phyloP scores from a whole-genome alignment of 2,888 invertebrate genomes.

The Pseudoips prasinana region DNA sequence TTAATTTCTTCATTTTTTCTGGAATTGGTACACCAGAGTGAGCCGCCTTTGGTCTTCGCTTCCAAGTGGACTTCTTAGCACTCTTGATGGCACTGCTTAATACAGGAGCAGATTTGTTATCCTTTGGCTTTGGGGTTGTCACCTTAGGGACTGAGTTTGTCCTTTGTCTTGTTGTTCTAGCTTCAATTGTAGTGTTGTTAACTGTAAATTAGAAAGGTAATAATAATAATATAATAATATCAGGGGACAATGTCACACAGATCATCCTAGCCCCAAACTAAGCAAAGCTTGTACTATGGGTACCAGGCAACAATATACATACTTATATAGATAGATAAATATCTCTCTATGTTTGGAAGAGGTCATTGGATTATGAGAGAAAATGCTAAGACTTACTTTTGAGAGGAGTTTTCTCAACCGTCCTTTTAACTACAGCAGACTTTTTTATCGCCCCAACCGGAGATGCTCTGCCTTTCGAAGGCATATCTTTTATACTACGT shows the following conservation, averaged over 20 bases:
- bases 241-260: no score
- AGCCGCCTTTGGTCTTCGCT: conserved; percentile 59
- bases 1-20: conserved; percentile 61
- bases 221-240: background rate
- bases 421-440: conserved; percentile 41
- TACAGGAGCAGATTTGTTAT: conserved; percentile 39
- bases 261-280: no score
- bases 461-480: conserved; percentile 44
- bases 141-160: conserved; percentile 49
- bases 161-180: conserved; percentile 35
- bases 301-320: no score
- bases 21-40: conserved; percentile 73
- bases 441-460: conserved; percentile 50
- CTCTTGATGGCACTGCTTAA: conserved; percentile 49
- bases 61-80: conserved; percentile 55
- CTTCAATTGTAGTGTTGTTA: conserved; percentile 26
- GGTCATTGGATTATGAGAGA: no score
- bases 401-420: conserved; percentile 40
- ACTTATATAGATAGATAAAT: no score
- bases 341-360: no score
- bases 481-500: conserved; percentile 42
- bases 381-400: conserved; percentile 51
- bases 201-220: conserved; percentile 37
- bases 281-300: no score
- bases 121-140: conserved; percentile 58